These are phyloP conservation scores for Aurelia aurita DNA, from an alignment of 30 jellyfish, hydroid and myxozoan genomes.

Conservation along the genomic window DNA sequence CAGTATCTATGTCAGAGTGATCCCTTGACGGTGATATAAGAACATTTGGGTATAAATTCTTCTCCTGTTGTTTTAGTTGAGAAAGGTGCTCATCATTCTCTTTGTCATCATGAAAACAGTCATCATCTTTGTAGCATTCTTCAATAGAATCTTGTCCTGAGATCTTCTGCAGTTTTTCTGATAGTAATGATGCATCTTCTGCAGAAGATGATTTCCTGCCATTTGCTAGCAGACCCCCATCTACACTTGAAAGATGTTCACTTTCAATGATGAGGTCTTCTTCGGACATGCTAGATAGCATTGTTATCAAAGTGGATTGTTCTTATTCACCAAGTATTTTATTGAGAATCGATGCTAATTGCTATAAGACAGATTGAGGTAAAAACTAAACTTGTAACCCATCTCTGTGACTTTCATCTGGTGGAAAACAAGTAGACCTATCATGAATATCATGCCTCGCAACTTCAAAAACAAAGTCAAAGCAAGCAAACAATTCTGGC, in stretches of 20 bases:
- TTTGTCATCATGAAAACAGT: background rate
- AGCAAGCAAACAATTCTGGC: too few relatives aligned
- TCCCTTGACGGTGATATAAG: conserved; percentile 79
- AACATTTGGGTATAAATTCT: conserved; percentile 84
- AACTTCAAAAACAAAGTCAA: too few relatives aligned
- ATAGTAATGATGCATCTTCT: conserved; percentile 8
- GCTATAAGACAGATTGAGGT: too few relatives aligned
- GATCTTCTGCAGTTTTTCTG: background rate
- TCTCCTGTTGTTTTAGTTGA: conserved; percentile 7
- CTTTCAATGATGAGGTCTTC: background rate
- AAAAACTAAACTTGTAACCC: too few relatives aligned
- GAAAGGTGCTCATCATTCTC: background rate
- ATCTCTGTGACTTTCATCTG: too few relatives aligned
- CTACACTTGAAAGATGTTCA: background rate
- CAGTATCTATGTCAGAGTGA: conserved; percentile 83
- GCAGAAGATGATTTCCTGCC: background rate
- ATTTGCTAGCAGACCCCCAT: background rate
- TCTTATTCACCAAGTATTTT: too few relatives aligned
- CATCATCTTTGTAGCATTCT: background rate
- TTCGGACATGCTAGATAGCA: conserved; percentile 4
- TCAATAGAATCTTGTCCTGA: background rate
- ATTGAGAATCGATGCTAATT: too few relatives aligned
- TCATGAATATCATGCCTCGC: too few relatives aligned
- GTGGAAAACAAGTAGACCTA: too few relatives aligned
- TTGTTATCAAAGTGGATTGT: background rate